Evolutionary conservation across 2,888 invertebrate genomes (phyloP), one percentile per base, ranked within the genome.

Genomic region (Rhimphoctona megacephalus): DNA sequence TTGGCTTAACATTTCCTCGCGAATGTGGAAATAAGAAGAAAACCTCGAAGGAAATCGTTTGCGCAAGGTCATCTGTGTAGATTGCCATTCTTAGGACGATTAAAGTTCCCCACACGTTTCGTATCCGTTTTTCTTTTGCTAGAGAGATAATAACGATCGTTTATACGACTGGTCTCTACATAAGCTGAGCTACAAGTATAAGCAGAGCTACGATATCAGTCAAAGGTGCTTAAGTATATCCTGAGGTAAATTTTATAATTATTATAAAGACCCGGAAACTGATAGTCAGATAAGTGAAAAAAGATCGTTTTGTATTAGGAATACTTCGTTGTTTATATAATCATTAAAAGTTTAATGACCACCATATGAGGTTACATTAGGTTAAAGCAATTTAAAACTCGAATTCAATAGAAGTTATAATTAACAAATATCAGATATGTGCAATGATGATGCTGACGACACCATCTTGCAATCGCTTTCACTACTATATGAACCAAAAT

Each of bases 391-490:
- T 61, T 14, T 17, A 5, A 9, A 19, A 17, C 30, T 61, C 25
- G 5, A 61, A 61, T 61, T 61, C 5, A 5, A 61, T 61, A 14
- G 57, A 61, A 30, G 5, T 61, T 61, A 14, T 57, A 61, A 61
- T 30, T 30, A 30, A 30, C 17, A 17, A 25, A 61, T 30, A 61
- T 76, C 86, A 87, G 89, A 90, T 89, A 91, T 91, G 91, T 85
- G 76, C 74, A 85, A 49, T 25, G 70, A 84, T 61, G 14, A 17
- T 14, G 57, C 30, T 90, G 91, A 91, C 90, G 89, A 90, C 90
- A 90, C 30, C 30, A n/a, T n/a, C 57, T 52, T 30, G 61, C 76
- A 70, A 39, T 77, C 70, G 77, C 81, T 77, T 77, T 82, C 82
- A 52, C 82, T 78, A 66, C 39, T n/a, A 33, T 73, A 66, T n/a